Evolutionary conservation across 2,113 vertebrate species (phyloP).

Genomic region (Carassius auratus): DNA sequence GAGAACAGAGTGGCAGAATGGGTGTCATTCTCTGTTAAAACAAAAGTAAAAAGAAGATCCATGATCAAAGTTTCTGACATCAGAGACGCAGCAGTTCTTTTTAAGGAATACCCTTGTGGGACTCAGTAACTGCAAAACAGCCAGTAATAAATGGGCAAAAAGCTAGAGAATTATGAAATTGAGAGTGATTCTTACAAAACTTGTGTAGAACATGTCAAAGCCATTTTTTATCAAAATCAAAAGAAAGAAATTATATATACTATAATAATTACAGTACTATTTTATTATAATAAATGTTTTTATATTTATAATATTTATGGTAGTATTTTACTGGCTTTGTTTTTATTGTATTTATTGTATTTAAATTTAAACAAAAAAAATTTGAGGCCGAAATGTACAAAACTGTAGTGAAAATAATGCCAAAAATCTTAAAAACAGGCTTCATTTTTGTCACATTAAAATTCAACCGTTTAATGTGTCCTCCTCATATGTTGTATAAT

Average conservation of each 20-base stretch:
- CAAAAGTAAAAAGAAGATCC: conserved; percentile 14
- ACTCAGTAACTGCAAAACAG: conserved; percentile 6
- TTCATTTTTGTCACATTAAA: background rate
- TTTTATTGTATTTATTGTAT: no score
- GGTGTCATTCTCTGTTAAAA: conserved; percentile 17
- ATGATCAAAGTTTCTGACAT: conserved; percentile 29
- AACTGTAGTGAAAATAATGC: background rate
- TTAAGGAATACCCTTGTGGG: conserved; percentile 21
- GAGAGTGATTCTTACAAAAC: background rate
- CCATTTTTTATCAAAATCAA: background rate
- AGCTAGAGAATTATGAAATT: conserved; percentile 7
- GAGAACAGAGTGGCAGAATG: conserved; percentile 15
- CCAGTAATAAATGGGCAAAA: conserved; percentile 13
- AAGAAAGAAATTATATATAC: background rate
- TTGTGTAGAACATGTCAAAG: background rate
- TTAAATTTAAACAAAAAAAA: background rate
- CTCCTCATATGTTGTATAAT: background rate
- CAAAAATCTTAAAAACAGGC: background rate
- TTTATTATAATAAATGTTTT: no score
- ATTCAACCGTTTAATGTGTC: background rate
- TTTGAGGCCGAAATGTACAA: background rate
- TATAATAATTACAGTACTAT: no score
- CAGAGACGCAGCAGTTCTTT: conserved; percentile 29
- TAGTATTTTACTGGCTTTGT: background rate
- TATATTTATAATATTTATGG: background rate